Evolutionary conservation across 2,888 invertebrate genomes (phyloP), one percentile per base, ranked within the genome.

Genomic region (Augochlorella aurata): DNA sequence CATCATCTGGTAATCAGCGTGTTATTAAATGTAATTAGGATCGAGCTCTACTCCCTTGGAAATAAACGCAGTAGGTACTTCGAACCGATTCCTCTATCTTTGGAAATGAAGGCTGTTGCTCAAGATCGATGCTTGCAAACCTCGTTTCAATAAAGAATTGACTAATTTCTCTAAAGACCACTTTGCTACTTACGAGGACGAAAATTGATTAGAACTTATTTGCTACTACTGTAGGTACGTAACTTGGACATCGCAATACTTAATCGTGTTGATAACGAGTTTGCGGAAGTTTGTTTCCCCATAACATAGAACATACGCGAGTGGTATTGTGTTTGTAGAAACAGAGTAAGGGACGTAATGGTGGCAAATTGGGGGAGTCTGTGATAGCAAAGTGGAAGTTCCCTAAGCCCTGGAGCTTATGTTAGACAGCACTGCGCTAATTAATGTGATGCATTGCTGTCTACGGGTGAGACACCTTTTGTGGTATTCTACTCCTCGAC

Each of bases 361-460:
- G 61, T 29, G 38, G 61, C 61, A 63, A 29, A 63, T 24, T 63
- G 29, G 18, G 61, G 18, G 29, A 63, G 24, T 63, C 61, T 9
- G 29, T 29, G 61, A 24, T 29, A 63, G 61, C 61, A 63, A 29
- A 63, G 61, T 63, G 61, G 29, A 63, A 63, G 61, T 63, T 29
- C 29, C 29, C 61, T 63, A 63, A 63, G 29, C 61, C 61, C 61
- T 18, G 61, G 61, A 63, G 61, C 61, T 63, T 63, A 24, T 63
- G 61, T 18, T 63, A 29, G 61, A 63, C 38, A 63, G 61, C 29
- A 18, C 61, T 63, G 61, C 61, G 16, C 61, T 63, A 63, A 63
- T 63, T 63, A 63, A 63, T 63, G 29, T 63, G 61, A 63, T 63
- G 61, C 61, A 29, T 63, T 63, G 24, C 61, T 63, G 61, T 63